A percentile compares a stretch with the other conserved stretches of the same genome.
phyloP scores from a whole-genome alignment of 2,113 vertebrate species.

The Salvator merianae region DNA sequence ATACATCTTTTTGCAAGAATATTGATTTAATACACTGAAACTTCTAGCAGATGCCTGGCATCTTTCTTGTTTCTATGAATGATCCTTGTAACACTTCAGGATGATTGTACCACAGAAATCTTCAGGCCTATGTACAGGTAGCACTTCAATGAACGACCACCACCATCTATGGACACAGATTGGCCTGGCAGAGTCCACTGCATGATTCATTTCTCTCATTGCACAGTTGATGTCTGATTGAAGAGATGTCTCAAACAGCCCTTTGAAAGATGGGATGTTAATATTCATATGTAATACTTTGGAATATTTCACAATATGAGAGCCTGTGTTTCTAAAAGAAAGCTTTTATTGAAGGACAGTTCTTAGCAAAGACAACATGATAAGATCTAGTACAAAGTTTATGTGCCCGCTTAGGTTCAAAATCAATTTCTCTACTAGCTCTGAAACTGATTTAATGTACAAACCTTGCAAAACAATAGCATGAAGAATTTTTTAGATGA shows the following conservation, averaged over 20 bases:
- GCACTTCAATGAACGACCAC: neutral
- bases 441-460: neutral
- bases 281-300: neutral
- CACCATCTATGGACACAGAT: slow-evolving; percentile 2
- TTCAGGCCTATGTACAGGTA: slow-evolving; percentile 27
- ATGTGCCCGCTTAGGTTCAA: neutral
- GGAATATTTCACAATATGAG: neutral
- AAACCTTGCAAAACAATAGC: neutral
- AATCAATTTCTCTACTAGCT: neutral
- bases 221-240: slow-evolving; percentile 37
- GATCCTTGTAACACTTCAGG: neutral
- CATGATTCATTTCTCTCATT: slow-evolving; percentile 22
- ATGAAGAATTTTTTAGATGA: neutral
- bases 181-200: neutral
- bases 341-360: neutral
- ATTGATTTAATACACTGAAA: slow-evolving; percentile 31
- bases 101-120: neutral
- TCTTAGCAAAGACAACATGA: neutral
- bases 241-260: slow-evolving; percentile 57
- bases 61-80: neutral
- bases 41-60: slow-evolving; percentile 47
- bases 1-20: neutral
- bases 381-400: neutral
- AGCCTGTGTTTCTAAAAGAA: neutral
- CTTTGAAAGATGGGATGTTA: slow-evolving; percentile 54